Conservation (phyloP, 1,140 invertebrate genomes). For the Cyrtorhinus lividipennis region DNA sequence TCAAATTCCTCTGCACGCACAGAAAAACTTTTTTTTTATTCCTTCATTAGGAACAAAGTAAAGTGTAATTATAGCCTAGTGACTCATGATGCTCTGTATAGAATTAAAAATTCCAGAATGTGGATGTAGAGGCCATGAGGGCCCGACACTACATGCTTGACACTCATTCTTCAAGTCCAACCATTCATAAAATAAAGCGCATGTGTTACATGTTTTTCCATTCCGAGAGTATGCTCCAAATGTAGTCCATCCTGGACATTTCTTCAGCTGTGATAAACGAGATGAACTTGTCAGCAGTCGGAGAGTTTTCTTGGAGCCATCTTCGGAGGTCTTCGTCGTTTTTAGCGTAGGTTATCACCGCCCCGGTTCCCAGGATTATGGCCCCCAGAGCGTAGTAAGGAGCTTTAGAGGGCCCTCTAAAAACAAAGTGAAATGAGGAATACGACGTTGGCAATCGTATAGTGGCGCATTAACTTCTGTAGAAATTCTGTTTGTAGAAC, state of each 20-base stretch:
- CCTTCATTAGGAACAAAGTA: no score
- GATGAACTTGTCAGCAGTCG: conserved; percentile 47
- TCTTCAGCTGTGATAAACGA: conserved; percentile 52
- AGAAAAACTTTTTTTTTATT: no score
- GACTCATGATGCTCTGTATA: no score
- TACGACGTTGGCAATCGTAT: background rate
- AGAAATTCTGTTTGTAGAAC: no score
- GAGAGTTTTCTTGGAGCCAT: conserved; percentile 46
- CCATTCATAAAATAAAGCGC: no score
- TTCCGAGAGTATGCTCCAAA: conserved; percentile 21
- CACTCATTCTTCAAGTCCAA: no score
- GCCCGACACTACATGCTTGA: no score
- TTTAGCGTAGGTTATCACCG: conserved; percentile 42
- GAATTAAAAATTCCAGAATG: no score
- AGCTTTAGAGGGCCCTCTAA: conserved; percentile 9
- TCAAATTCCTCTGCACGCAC: no score
- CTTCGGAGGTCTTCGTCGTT: conserved; percentile 49
- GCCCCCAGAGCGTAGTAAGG: conserved; percentile 31
- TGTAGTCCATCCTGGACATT: conserved; percentile 33
- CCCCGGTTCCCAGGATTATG: conserved; percentile 37
- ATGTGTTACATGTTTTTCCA: background rate
- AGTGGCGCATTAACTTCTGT: no score
- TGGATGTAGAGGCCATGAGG: no score
- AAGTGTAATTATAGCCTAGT: no score
- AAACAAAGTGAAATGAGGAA: conserved; percentile 1